Evolutionary conservation across 2,797 vertebrate genomes (phyloP).

Genomic region (Megalops cyprinoides): DNA sequence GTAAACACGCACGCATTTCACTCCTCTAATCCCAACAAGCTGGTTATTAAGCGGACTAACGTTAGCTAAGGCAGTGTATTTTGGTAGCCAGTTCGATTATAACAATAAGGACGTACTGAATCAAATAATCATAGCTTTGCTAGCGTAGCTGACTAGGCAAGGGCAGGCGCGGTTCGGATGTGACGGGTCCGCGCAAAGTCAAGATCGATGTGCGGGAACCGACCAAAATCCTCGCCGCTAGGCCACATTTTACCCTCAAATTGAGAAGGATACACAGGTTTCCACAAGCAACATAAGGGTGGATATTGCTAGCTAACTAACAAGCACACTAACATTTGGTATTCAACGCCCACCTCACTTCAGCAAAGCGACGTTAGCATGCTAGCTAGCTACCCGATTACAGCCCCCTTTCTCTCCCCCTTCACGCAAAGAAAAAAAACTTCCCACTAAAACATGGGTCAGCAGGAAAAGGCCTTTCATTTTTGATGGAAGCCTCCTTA

Average conservation of each 20-base stretch:
- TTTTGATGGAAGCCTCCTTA: neutral
- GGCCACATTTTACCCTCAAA: slow-evolving; percentile 20
- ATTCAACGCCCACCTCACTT: slow-evolving; percentile 28
- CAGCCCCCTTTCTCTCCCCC: neutral
- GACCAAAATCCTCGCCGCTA: slow-evolving; percentile 27
- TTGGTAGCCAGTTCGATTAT: no score
- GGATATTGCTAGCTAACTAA: neutral
- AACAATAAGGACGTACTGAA: no score
- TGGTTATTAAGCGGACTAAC: no score
- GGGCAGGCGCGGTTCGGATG: slow-evolving; percentile 12
- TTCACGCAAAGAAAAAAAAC: slow-evolving; percentile 14
- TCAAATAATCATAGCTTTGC: slow-evolving; percentile 2
- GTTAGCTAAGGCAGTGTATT: no score
- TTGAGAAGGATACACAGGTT: neutral
- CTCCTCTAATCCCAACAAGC: no score
- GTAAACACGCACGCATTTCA: no score
- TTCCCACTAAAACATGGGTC: slow-evolving; percentile 21
- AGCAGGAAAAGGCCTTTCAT: neutral
- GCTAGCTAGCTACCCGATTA: slow-evolving; percentile 23
- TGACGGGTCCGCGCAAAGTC: neutral
- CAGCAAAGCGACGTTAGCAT: slow-evolving; percentile 18
- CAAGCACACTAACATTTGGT: neutral
- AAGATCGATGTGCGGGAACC: neutral
- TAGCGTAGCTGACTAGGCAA: slow-evolving; percentile 2
- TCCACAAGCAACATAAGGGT: neutral